Base-by-base conservation (phyloP, 2,888 invertebrate species). In the Lepidocyrtoides sp. region DNA sequence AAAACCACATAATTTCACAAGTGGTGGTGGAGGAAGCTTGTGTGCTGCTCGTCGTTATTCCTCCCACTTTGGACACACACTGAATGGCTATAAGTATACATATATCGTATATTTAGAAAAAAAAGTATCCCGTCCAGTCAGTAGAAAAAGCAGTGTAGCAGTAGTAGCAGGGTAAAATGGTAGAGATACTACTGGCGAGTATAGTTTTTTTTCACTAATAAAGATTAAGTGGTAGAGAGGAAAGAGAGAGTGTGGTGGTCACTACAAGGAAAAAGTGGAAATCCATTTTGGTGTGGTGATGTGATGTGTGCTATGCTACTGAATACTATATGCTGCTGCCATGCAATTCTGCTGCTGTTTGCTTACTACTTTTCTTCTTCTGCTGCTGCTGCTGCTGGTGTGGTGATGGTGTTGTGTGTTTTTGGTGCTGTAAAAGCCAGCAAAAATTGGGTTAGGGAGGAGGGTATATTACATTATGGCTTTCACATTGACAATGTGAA, bases 401-500 rank as follows among this genome's bases (percentile, higher is more conserved):
- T 48, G 75, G 29, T 75, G 57, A 29, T 20, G 20, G 72, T 57
- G 79, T n/a, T 48, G 69, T 44, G 44, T 75, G 36, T 66, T 36
- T 81, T 81, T 57, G 79, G 54, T 54, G 69, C 69, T 66, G 72
- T 26, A 75, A 75, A 44, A 48, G 48, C 75, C 48, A 57, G 72
- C 17, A 83, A 54, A 91, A 91, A 91, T 91, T 91, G 91, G 91
- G 91, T 91, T 91, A 86, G 69, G 72, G 86, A 60, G 77, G 75
- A 86, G 86, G 72, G 60, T 82, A 82, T 79, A 79, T 79, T 79
- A 79, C 79, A 79, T 79, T 90, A 90, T 90, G 77, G 77, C 90
- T 90, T 89, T 85, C 90, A 90, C 90, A 90, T 85, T 90, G 90
- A 81, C 84, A 85, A 90, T 90, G 90, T 85, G 90, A 90, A 84